Evolutionary conservation across 2,888 invertebrate species (phyloP).

Genomic region (Heliconius erato): DNA sequence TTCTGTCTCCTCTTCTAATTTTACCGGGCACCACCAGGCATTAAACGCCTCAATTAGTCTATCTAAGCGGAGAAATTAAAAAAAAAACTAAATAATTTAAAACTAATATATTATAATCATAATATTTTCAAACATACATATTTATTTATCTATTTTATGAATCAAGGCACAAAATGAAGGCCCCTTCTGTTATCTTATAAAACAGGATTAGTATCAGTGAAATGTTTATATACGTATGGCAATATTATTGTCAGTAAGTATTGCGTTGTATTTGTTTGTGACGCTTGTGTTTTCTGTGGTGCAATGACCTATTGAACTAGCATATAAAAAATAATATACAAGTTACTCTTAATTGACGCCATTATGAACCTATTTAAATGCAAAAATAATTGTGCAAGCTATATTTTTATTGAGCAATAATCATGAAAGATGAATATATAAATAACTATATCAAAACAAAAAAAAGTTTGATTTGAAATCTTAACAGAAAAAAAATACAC

Average conservation of each 20-base stretch:
- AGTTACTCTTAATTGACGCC: not conserved
- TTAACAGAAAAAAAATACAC: not conserved
- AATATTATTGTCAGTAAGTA: not conserved
- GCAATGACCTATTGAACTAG: slow-evolving; percentile 24
- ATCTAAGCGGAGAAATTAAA: not conserved
- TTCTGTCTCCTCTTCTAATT: no score
- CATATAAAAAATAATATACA: slow-evolving; percentile 5
- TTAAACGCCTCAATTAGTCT: not conserved
- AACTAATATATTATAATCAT: no score
- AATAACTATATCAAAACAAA: not conserved
- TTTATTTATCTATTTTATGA: not conserved
- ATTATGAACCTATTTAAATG: not conserved
- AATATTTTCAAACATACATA: not conserved
- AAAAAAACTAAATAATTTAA: not conserved
- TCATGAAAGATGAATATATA: not conserved
- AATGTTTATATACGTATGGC: not conserved
- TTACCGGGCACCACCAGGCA: no score
- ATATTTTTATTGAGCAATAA: slow-evolving; percentile 1
- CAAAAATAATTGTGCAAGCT: not conserved
- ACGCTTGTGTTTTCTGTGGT: not conserved
- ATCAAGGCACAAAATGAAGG: no score
- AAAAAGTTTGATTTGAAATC: not conserved
- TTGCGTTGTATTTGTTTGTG: slow-evolving; percentile 19
- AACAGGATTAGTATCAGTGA: not conserved
- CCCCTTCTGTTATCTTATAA: not conserved